phyloP scores from a whole-genome alignment of 1,140 invertebrate genomes.

The Zaprionus davidi region DNA sequence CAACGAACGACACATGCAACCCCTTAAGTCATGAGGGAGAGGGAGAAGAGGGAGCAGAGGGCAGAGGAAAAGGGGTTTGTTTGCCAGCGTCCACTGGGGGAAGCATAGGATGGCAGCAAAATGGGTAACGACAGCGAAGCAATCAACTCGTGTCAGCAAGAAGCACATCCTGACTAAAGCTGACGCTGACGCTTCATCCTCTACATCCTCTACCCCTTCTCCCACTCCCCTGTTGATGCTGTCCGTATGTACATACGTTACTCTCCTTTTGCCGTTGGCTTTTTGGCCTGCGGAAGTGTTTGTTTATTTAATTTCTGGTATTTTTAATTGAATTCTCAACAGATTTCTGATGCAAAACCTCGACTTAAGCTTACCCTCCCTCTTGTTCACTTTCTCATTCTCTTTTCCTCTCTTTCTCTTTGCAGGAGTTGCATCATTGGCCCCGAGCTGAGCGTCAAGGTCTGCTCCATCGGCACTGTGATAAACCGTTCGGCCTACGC shows the following conservation, averaged over 20 bases:
- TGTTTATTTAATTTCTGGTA: constrained; percentile 79
- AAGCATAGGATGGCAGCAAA: constrained; percentile 32
- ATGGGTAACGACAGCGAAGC: constrained; percentile 43
- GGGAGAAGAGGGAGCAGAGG: constrained; percentile 6
- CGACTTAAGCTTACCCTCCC: constrained; percentile 19
- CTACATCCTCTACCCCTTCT: neutral
- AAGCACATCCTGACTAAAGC: constrained; percentile 52
- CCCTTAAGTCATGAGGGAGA: constrained; percentile 38
- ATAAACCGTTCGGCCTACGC: constrained; percentile 87
- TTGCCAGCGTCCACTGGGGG: constrained; percentile 57
- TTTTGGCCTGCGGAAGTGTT: constrained; percentile 71
- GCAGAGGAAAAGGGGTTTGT: constrained; percentile 23
- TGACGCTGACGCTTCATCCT: constrained; percentile 16
- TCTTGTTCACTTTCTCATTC: constrained; percentile 24
- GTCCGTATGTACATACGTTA: neutral
- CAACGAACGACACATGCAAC: constrained; percentile 40
- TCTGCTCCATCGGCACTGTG: constrained; percentile 92
- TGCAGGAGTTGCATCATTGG: constrained; percentile 94
- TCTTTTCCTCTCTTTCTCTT: constrained; percentile 55
- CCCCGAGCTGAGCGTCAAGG: constrained; percentile 91
- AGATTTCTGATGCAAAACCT: constrained; percentile 47
- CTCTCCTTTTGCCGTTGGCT: constrained; percentile 31
- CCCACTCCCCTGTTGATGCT: constrained; percentile 8
- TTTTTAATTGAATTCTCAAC: constrained; percentile 79
- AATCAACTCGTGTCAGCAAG: constrained; percentile 66